Percentiles rank a stretch among this genome's conserved stretches.
phyloP scores from a whole-genome alignment of 2,888 invertebrate genomes.

The Osmoderma eremita region DNA sequence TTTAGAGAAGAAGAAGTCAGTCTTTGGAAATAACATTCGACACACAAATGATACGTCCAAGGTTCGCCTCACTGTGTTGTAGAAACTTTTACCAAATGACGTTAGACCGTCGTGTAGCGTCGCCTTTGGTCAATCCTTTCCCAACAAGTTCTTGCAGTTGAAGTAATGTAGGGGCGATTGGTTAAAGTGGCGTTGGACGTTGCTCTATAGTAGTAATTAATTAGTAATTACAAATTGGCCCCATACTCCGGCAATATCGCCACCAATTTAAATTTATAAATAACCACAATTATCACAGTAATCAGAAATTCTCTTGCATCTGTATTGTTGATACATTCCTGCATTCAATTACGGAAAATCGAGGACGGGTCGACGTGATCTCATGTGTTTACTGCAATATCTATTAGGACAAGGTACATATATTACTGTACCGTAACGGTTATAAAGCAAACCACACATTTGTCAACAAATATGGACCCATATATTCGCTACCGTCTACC shows the following conservation, averaged over 20 bases:
- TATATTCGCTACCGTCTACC: constrained; percentile 1
- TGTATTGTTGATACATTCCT: neutral
- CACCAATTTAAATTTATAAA: constrained; percentile 2
- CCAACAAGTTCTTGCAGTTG: too few species aligned
- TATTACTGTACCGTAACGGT: constrained; percentile 38
- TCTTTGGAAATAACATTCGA: too few species aligned
- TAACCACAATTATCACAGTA: neutral
- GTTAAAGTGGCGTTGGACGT: too few species aligned
- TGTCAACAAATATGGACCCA: constrained; percentile 44
- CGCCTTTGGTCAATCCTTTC: too few species aligned
- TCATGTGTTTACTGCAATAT: constrained; percentile 11
- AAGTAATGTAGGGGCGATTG: too few species aligned
- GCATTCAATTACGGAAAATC: neutral
- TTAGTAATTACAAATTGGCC: too few species aligned
- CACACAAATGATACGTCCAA: too few species aligned
- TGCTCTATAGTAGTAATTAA: too few species aligned
- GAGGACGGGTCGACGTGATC: neutral
- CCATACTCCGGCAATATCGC: neutral
- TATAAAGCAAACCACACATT: constrained; percentile 44
- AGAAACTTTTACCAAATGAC: too few species aligned
- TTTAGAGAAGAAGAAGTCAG: too few species aligned
- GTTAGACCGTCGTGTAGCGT: too few species aligned
- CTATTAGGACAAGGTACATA: constrained; percentile 37
- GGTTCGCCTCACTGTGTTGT: too few species aligned
- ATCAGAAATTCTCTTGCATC: neutral